Evolutionary conservation across 1,140 invertebrate species (phyloP).

Genomic region (Cotesia chilonis): DNA sequence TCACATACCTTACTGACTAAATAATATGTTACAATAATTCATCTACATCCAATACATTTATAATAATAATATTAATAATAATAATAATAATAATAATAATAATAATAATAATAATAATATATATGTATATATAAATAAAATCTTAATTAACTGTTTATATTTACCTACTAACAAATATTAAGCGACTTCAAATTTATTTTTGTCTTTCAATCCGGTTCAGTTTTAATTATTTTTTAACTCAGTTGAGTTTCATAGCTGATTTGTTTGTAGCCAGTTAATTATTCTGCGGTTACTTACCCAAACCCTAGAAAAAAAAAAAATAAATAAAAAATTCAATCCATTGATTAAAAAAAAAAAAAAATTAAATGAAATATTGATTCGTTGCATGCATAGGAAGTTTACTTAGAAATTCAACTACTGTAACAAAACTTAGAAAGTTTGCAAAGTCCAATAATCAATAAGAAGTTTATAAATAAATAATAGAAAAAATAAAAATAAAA

Average conservation of each 20-base stretch:
- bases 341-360: too few relatives aligned
- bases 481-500: background rate
- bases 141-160: background rate
- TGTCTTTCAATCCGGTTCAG: background rate
- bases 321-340: too few relatives aligned
- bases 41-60: conserved; percentile 37
- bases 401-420: too few relatives aligned
- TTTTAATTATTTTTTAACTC: background rate
- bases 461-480: background rate
- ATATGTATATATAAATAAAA: conserved; percentile 1
- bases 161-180: conserved; percentile 4
- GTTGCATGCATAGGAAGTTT: too few relatives aligned
- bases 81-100: conserved; percentile 9
- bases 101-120: background rate
- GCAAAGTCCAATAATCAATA: too few relatives aligned
- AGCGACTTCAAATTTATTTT: conserved; percentile 7
- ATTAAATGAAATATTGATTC: too few relatives aligned
- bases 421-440: too few relatives aligned
- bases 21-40: conserved; percentile 38
- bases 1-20: conserved; percentile 29
- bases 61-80: conserved; percentile 32
- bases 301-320: background rate
- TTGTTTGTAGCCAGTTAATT: background rate
- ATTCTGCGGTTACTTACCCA: background rate
- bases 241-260: background rate